These are phyloP conservation scores for Rhagophthalmus giganteus DNA, from an alignment of 2,888 invertebrate species.

Conservation along the genomic window DNA sequence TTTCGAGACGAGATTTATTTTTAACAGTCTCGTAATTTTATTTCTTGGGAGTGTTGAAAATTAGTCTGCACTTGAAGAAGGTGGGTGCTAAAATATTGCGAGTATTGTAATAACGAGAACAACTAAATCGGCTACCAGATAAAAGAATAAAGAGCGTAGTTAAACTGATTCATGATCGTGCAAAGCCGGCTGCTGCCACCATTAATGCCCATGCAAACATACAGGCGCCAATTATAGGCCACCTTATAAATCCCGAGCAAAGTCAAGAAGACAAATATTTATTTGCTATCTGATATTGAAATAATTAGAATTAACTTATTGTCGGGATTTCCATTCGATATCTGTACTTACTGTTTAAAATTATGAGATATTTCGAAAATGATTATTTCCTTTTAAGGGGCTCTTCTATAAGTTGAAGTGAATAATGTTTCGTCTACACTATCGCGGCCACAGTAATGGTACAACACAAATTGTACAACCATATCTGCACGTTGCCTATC, in stretches of 20 bases:
- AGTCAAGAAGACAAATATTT: slow-evolving; percentile 30
- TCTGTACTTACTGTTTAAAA: too few relatives aligned
- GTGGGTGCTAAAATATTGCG: slow-evolving; percentile 49
- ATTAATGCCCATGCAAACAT: slow-evolving; percentile 50
- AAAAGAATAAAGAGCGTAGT: slow-evolving; percentile 49
- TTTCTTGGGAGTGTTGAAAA: slow-evolving; percentile 30
- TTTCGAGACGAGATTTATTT: slow-evolving; percentile 6
- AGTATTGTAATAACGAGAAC: slow-evolving; percentile 45
- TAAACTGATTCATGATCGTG: slow-evolving; percentile 49
- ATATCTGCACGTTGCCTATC: too few relatives aligned
- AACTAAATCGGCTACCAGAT: slow-evolving; percentile 49
- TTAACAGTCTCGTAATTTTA: slow-evolving; percentile 23
- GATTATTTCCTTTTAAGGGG: too few relatives aligned
- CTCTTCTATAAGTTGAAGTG: too few relatives aligned
- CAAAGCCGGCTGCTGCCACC: slow-evolving; percentile 44
- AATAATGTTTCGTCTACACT: too few relatives aligned
- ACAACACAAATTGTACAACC: too few relatives aligned
- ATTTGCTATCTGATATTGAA: slow-evolving; percentile 25
- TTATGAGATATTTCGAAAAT: too few relatives aligned
- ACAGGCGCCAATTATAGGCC: slow-evolving; percentile 51
- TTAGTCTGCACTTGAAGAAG: slow-evolving; percentile 33
- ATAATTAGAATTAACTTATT: slow-evolving; percentile 14
- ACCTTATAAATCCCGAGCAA: slow-evolving; percentile 44
- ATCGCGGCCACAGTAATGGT: too few relatives aligned
- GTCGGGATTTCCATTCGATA: slow-evolving; percentile 9